Evolutionary conservation across 2,797 vertebrate genomes (phyloP), one percentile per base, ranked within the genome.

Genomic region (Neostethus bicornis): DNA sequence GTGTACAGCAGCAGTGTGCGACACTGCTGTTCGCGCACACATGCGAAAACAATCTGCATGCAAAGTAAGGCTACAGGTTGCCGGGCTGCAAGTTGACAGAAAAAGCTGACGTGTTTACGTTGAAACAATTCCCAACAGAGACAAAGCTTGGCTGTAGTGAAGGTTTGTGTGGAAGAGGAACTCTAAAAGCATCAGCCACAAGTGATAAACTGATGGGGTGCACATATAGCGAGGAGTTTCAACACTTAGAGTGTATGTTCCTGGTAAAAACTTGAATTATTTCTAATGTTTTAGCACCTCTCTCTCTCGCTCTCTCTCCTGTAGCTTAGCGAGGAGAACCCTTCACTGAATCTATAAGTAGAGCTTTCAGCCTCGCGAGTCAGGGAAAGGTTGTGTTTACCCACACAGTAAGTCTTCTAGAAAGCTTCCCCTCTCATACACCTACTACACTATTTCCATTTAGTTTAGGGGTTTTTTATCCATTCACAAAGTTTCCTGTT

Each of bases 41-140:
- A 62, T 2, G 48, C 16, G 37, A 39, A 51, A 20, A 51, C 41
- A 55, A 62, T 51, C 55, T 9, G 44, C 31, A 0, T 51, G 9
- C n/a, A 12, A 38, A 14, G 56, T 24, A 34, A 68, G 54, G 50
- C 24, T 37, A 4, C 29, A 46, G 19, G 43, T 51, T 39, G 57
- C 38, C 10, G 63, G 26, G 54, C 43, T 12, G 51, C 1, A 54
- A 49, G 23, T 58, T 19, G 77, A 76, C 54, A 77, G 83, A 77
- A 79, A 80, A 80, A 39, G 82, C 77, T 76, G 73, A 77, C 61
- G 23, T 70, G 84, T 84, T 86, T 81, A 79, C 74, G 73, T 82
- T 78, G 48, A 79, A 82, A 86, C 80, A 84, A 77, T 62, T 42
- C 55, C 60, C 71, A 35, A 29, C 2, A 17, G 68, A 9, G 62